These are phyloP conservation scores for Euura lappo DNA, from an alignment of 1,140 invertebrate genomes.

Conservation along the genomic window DNA sequence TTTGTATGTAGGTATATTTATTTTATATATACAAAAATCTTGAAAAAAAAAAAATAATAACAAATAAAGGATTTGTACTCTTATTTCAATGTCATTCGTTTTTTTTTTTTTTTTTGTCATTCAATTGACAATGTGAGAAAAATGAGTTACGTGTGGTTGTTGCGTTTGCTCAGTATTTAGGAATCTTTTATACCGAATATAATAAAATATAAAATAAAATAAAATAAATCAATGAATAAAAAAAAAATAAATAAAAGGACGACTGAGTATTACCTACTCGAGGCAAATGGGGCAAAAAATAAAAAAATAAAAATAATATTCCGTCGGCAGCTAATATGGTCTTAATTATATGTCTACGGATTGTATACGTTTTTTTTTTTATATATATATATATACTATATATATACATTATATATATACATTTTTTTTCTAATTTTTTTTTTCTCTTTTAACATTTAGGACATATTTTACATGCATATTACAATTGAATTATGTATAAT, in stretches of 20 bases:
- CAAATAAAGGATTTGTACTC: neutral
- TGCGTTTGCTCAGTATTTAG: conserved; percentile 5
- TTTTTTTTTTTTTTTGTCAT: neutral
- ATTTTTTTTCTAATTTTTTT: conserved; percentile 27
- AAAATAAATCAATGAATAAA: neutral
- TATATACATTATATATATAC: conserved; percentile 28
- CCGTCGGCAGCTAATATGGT: conserved; percentile 41
- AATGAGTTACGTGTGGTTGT: conserved; percentile 1
- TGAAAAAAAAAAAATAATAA: no score
- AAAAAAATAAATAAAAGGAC: conserved; percentile 5
- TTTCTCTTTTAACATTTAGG: conserved; percentile 36
- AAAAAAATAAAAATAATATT: conserved; percentile 30
- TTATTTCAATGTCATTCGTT: neutral
- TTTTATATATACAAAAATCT: neutral
- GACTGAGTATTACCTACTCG: conserved; percentile 1
- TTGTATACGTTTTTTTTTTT: conserved; percentile 51
- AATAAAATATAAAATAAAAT: neutral
- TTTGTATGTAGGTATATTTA: neutral
- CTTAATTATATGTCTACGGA: conserved; percentile 39
- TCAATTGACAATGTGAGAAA: neutral
- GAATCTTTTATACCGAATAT: neutral
- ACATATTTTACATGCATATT: conserved; percentile 46
- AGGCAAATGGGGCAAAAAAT: neutral
- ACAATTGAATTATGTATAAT: conserved; percentile 24
- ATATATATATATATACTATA: conserved; percentile 33